Conservation (phyloP, 2,888 invertebrate genomes). For the Koerneria pararmatus region DNA sequence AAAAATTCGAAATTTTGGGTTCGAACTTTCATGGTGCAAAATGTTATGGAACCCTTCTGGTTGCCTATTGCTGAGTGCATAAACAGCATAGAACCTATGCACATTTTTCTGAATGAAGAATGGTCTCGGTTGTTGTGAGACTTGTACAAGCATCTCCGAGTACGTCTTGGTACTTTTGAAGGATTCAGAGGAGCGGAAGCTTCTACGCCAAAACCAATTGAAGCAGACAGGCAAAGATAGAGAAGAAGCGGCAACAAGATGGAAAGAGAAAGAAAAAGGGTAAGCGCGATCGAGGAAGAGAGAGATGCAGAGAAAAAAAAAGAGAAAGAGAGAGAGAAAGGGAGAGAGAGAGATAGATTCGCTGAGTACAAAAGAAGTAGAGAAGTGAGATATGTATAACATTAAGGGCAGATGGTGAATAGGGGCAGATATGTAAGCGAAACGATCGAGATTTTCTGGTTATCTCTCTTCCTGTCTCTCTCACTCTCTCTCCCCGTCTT, state of each 20-base stretch:
- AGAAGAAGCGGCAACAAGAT: not conserved
- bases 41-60: no score
- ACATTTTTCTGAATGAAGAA: no score
- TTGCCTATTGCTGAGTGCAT: no score
- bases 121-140: no score
- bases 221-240: no score
- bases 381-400: not conserved
- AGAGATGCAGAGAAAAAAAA: constrained; percentile 30
- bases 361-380: not conserved
- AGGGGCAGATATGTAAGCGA: not conserved
- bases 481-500: not conserved
- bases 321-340: constrained; percentile 30
- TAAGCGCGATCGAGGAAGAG: constrained; percentile 27
- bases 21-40: no score
- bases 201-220: no score
- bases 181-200: no score
- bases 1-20: no score
- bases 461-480: constrained; percentile 8
- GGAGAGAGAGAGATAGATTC: constrained; percentile 25
- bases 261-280: constrained; percentile 25
- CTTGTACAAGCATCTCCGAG: no score
- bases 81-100: no score
- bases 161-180: no score
- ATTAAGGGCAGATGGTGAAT: not conserved
- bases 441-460: not conserved